Evolutionary conservation across 2,888 invertebrate genomes (phyloP).

Genomic region (Entomobrya proxima): DNA sequence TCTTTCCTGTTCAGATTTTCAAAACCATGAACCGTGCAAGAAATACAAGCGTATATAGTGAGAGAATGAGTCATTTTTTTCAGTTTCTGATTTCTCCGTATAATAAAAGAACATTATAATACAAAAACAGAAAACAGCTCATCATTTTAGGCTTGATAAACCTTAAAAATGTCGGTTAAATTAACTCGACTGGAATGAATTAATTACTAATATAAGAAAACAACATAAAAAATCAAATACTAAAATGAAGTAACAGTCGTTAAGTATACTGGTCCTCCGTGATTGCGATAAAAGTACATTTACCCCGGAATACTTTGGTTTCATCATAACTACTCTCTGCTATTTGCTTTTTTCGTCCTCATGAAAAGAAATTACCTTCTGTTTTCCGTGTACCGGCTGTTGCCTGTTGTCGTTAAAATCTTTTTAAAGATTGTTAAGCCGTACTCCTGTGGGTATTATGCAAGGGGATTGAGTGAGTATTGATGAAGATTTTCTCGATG

Average conservation of each 20-base stretch:
- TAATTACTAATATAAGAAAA: too few species aligned
- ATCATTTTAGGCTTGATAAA: too few species aligned
- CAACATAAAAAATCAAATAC: too few species aligned
- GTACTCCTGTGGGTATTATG: slow-evolving; percentile 24
- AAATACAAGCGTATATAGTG: neutral
- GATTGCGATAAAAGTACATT: neutral
- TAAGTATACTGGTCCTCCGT: neutral
- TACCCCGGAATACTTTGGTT: neutral
- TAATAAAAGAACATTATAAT: too few species aligned
- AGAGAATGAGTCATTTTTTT: too few species aligned
- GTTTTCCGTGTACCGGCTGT: slow-evolving; percentile 64
- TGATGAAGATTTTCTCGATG: slow-evolving; percentile 54
- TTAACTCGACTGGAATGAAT: too few species aligned
- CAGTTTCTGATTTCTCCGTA: too few species aligned
- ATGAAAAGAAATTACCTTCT: slow-evolving; percentile 52
- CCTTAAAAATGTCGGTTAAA: too few species aligned
- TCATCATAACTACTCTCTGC: too few species aligned
- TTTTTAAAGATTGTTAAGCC: slow-evolving; percentile 55
- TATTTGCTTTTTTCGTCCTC: neutral
- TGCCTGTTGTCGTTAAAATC: slow-evolving; percentile 43
- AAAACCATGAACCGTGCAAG: neutral
- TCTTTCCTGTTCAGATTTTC: slow-evolving; percentile 9
- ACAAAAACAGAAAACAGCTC: too few species aligned
- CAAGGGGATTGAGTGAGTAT: neutral
- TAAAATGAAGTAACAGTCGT: too few species aligned